Evolutionary conservation across 92 coral and sea anemone genomes (phyloP), one percentile per base, ranked within the genome.

Genomic region (Bergia puertoricense): DNA sequence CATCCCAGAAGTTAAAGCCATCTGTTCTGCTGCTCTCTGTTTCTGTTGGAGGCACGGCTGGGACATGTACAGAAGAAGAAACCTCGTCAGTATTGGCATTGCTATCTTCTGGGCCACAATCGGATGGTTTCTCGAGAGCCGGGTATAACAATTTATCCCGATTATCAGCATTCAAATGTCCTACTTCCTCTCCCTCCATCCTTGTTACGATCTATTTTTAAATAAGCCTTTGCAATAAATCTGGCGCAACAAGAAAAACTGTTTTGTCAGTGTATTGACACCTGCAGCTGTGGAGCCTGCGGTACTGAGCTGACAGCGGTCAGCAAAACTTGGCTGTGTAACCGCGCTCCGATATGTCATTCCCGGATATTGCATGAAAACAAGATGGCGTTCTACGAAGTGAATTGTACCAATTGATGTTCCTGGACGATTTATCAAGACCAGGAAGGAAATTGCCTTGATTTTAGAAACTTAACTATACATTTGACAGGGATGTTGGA

Each of bases 1-100:
- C 90, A 30, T 92, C 92, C 99, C 99, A 96, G 77, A 96, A 96
- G 77, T 92, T 94, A 44, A 92, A 92, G 42, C 92, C 93, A 66
- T 81, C 80, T 0, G 74, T 80, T 85, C 76, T 59, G 54, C 8
- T 23, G 8, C 0, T 72, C 75, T 76, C 57, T n/a, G 37, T 38
- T 37, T 40, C 76, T 18, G 20, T 13, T 22, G 40, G 51, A 6
- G 56, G 46, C 8, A 16, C 56, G 6, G 89, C 13, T 50, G 82
- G 23, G 3, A 72, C 20, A 36, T 18, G 5, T 11, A 68, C 8
- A 30, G 48, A 0, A 41, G 65, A 14, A 14, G 45, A 77, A 15
- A 14, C 36, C 42, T 50, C 38, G 56, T 76, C 81, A 30, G 6
- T 37, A 23, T 84, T 44, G 71, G 13, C 14, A 57, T 5, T 6